Evolutionary conservation across 35 echinoderm and acorn worm genomes (phyloP), one percentile per base, ranked within the genome.

Genomic region (Eucidaris tribuloides): DNA sequence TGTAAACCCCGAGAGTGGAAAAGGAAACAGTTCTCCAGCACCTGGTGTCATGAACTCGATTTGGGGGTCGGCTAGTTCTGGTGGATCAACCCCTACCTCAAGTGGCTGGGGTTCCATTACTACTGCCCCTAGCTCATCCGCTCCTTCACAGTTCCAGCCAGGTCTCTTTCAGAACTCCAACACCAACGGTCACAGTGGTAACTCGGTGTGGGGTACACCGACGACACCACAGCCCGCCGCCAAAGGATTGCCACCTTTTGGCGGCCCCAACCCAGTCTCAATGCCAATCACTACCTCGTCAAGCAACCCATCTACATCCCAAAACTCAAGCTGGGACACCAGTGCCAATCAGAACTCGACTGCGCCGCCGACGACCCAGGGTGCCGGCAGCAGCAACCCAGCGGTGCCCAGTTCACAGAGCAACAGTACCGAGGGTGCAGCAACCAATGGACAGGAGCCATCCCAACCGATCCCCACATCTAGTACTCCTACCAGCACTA

Each of bases 291-390:
- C 68, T 74, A 74, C 68, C 68, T 74, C 68, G 44, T 27, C 68
- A 18, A 74, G 68, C 68, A 74, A 74, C 38, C 68, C 68, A 74
- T 74, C 68, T 74, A 74, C 68, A 20, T 74, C 68, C 40, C 68
- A 74, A 40, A 74, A 36, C 68, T 74, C 68, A 3, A 40, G 68
- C 68, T 74, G 68, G 68, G 68, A 74, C 48, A 74, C 34, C 68
- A 74, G 68, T 74, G 68, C 68, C 68, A 74, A 74, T 25, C 68
- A 74, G 68, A 74, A 74, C 35, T 33, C 35, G 41, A 74, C 44
- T 1, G 41, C 38, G 33, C 34, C 68, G 35, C 68, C 38, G 68
- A 33, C 34, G 38, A n/a, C 68, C 20, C 37, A 33, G 15, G 44
- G 22, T 18, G 35, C 68, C 68, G 44, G 35, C 15, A 74, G 68